Evolutionary conservation across 2,113 vertebrate genomes (phyloP).

Genomic region (Tautogolabrus adspersus): DNA sequence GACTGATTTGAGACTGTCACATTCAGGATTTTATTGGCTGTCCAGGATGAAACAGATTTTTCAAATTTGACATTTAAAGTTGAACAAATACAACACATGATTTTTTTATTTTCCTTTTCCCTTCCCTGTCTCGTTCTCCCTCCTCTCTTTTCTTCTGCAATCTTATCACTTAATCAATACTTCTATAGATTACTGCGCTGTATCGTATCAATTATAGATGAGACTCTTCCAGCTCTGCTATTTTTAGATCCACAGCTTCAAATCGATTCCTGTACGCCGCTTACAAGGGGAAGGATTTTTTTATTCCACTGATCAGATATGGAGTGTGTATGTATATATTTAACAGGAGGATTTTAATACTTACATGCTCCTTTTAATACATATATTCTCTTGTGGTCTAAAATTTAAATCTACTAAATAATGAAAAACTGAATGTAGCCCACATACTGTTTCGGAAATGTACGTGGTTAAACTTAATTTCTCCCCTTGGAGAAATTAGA

Average conservation of each 20-base stretch:
- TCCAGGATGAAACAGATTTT: slow-evolving; percentile 9
- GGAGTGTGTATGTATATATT: background rate
- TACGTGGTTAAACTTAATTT: background rate
- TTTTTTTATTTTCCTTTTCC: background rate
- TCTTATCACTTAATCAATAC: slow-evolving; percentile 59
- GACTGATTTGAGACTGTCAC: slow-evolving; percentile 30
- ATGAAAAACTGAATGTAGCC: background rate
- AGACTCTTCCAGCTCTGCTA: slow-evolving; percentile 42
- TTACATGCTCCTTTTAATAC: background rate
- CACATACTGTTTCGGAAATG: background rate
- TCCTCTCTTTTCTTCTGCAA: slow-evolving; percentile 29
- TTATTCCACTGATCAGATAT: background rate
- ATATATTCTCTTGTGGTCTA: background rate
- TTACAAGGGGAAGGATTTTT: background rate
- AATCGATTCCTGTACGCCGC: slow-evolving; percentile 10
- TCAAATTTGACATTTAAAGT: slow-evolving; percentile 14
- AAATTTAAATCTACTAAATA: background rate
- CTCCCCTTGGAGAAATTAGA: background rate
- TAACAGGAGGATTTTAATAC: background rate
- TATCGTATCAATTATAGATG: slow-evolving; percentile 66
- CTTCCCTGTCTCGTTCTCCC: background rate
- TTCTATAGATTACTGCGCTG: slow-evolving; percentile 41
- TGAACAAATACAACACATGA: background rate
- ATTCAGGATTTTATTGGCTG: slow-evolving; percentile 5
- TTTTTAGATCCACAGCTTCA: slow-evolving; percentile 54